Percentiles rank a stretch among this genome's conserved stretches.
Evolutionary conservation across 2,113 vertebrate genomes (phyloP).

Genomic region (Peucedramus taeniatus): DNA sequence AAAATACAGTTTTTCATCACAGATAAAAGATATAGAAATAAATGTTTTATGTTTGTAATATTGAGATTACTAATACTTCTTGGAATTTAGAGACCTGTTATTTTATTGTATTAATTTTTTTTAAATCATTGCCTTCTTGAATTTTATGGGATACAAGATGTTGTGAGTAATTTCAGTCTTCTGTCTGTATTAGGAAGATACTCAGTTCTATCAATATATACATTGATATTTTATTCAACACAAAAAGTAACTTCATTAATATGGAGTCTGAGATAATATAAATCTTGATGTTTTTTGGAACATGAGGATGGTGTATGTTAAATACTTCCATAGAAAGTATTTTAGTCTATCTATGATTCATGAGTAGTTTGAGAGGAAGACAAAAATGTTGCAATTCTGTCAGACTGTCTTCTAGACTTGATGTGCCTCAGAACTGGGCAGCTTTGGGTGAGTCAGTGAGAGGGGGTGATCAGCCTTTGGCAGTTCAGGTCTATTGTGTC

Average conservation of each 20-base stretch:
- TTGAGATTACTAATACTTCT: neutral
- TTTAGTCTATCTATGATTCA: neutral
- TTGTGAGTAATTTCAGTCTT: neutral
- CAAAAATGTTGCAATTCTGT: neutral
- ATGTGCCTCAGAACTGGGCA: neutral
- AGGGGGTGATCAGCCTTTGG: neutral
- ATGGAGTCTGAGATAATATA: neutral
- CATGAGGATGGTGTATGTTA: neutral
- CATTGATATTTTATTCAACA: neutral
- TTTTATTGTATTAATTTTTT: neutral
- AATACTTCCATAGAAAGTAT: neutral
- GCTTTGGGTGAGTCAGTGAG: neutral
- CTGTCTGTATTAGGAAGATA: neutral
- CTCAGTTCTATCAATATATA: neutral
- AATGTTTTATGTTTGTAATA: neutral
- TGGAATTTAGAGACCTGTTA: neutral
- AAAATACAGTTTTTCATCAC: neutral
- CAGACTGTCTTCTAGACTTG: neutral
- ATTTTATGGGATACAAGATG: neutral
- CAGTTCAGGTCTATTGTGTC: neutral
- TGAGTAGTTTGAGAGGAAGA: neutral
- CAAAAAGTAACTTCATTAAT: neutral
- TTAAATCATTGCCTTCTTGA: neutral
- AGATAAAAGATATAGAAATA: neutral
- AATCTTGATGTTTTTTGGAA: neutral